Conservation (phyloP, 2,113 vertebrate species). For the Seriola quinqueradiata region DNA sequence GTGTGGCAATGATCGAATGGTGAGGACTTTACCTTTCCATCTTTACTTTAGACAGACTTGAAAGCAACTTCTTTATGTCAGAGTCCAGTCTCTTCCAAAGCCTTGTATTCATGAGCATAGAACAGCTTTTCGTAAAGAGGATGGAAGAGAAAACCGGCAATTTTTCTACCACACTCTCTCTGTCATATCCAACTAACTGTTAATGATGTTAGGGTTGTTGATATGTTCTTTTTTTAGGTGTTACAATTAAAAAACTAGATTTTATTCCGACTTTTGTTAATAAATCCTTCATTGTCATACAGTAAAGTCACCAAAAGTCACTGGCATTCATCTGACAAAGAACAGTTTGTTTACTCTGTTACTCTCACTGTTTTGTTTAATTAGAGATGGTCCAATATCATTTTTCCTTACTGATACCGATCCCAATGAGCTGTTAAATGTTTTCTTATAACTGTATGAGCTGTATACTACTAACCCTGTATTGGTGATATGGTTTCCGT, state of each 20-base stretch:
- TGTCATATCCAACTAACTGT: not conserved
- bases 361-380: too few relatives aligned
- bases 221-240: too few relatives aligned
- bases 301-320: not conserved
- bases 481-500: too few relatives aligned
- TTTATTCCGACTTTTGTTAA: not conserved
- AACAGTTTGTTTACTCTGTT: too few relatives aligned
- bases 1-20: constrained; percentile 3
- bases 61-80: constrained; percentile 47
- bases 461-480: too few relatives aligned
- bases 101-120: constrained; percentile 14
- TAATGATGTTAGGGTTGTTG: not conserved
- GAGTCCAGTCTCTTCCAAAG: constrained; percentile 24
- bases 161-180: not conserved
- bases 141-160: not conserved
- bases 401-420: too few relatives aligned
- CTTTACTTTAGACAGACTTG: constrained; percentile 20
- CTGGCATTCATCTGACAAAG: too few relatives aligned
- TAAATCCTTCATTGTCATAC: not conserved
- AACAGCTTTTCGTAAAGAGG: constrained; percentile 14
- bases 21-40: constrained; percentile 12
- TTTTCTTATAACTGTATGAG: too few relatives aligned
- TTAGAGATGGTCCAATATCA: too few relatives aligned
- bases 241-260: too few relatives aligned
- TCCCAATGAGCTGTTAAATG: too few relatives aligned